phyloP scores from a whole-genome alignment of 2,797 vertebrate species.

The Streptopelia turtur region DNA sequence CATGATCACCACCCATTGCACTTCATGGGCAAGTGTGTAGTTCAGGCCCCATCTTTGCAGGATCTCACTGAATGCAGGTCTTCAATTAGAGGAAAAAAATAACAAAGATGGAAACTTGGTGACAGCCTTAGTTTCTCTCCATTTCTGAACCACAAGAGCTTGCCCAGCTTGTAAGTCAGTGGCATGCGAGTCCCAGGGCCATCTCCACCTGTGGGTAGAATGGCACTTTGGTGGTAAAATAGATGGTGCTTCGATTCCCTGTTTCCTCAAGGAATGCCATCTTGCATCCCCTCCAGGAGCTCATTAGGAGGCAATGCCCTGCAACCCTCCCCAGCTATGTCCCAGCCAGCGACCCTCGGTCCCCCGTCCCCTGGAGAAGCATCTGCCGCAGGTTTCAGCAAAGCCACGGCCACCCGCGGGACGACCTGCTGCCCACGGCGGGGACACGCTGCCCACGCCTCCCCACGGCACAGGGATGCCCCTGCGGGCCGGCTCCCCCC shows the following conservation, averaged over 20 bases:
- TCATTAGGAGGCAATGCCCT: fast-evolving
- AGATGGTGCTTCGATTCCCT: fast-evolving
- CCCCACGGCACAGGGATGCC: fast-evolving
- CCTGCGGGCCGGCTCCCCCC: fast-evolving
- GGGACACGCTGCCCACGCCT: neutral
- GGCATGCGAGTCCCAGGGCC: fast-evolving
- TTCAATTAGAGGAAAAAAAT: neutral
- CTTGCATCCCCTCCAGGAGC: fast-evolving
- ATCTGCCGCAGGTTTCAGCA: neutral
- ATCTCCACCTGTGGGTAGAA: fast-evolving
- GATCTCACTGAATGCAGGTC: neutral
- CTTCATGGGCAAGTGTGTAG: neutral
- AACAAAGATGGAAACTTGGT: fast-evolving
- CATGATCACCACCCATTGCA: fast-evolving
- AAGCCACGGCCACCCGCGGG: neutral
- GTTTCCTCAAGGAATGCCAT: neutral
- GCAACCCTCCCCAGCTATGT: too few species aligned
- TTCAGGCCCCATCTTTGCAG: neutral
- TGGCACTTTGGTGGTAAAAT: fast-evolving
- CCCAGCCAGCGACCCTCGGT: neutral
- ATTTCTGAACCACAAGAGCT: neutral
- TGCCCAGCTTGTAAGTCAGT: too few species aligned
- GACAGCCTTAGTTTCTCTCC: neutral
- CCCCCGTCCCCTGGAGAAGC: fast-evolving
- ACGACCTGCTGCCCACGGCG: fast-evolving